A percentile compares a stretch with the other conserved stretches of the same genome.
phyloP scores from a whole-genome alignment of 2,113 vertebrate species.

The Rhinolophus ferrumequinum region DNA sequence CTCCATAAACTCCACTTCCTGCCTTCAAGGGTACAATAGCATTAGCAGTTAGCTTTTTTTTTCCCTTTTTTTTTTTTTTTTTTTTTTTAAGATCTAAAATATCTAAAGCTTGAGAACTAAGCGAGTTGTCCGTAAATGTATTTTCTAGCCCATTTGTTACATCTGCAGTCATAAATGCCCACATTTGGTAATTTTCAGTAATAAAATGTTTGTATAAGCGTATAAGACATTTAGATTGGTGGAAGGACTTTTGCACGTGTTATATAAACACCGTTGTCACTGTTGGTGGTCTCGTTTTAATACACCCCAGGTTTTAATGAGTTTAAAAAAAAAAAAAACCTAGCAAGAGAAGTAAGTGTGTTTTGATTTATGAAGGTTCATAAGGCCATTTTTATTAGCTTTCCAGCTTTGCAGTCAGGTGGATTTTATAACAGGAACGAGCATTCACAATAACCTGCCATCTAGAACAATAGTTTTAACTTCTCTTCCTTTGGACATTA shows the following conservation, averaged over 20 bases:
- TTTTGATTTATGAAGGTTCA: conserved; percentile 58
- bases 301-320: not conserved
- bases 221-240: not conserved
- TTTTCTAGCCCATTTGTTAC: conserved; percentile 57
- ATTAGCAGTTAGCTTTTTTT: conserved; percentile 19
- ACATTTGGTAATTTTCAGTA: conserved; percentile 15
- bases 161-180: conserved; percentile 58
- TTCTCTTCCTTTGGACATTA: not conserved
- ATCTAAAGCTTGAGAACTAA: conserved; percentile 61
- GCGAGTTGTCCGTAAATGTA: conserved; percentile 3
- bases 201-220: not conserved
- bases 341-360: conserved; percentile 15
- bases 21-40: not conserved
- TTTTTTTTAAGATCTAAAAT: conserved; percentile 39
- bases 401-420: not conserved
- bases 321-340: not conserved
- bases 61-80: not conserved
- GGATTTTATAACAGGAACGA: conserved; percentile 34
- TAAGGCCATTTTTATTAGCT: conserved; percentile 59
- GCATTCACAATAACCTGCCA: not conserved
- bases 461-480: not conserved
- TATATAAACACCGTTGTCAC: not conserved
- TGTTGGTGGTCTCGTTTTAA: not conserved
- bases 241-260: not conserved
- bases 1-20: conserved; percentile 66